phyloP scores from a whole-genome alignment of 2,888 invertebrate genomes.

The Diplazon laetatorius region DNA sequence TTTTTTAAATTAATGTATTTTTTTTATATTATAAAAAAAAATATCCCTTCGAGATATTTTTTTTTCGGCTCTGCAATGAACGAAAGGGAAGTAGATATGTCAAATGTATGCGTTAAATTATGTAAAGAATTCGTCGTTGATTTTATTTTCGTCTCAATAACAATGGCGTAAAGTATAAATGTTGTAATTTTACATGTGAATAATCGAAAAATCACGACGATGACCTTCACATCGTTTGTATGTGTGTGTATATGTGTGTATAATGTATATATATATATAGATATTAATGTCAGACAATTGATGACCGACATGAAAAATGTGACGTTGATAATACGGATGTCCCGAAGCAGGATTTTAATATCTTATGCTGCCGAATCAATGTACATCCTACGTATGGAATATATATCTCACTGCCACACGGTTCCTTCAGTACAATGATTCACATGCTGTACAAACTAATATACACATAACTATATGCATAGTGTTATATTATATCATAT shows the following conservation, averaged over 20 bases:
- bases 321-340: slow-evolving; percentile 12
- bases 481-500: slow-evolving; percentile 17
- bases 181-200: slow-evolving; percentile 44
- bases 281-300: slow-evolving; percentile 43
- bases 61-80: too few species aligned
- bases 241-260: slow-evolving; percentile 2
- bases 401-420: slow-evolving; percentile 24
- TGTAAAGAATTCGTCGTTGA: slow-evolving; percentile 40
- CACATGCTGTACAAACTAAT: slow-evolving; percentile 18
- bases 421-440: slow-evolving; percentile 55
- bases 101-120: slow-evolving; percentile 8
- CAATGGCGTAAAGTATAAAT: slow-evolving; percentile 50
- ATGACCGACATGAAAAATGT: slow-evolving; percentile 7
- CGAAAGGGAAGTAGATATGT: too few species aligned
- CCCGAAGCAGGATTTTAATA: slow-evolving; percentile 1
- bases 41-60: too few species aligned
- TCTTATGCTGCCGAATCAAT: slow-evolving; percentile 41
- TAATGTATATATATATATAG: slow-evolving; percentile 38
- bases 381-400: slow-evolving; percentile 30
- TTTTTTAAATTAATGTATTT: too few species aligned
- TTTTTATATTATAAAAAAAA: too few species aligned
- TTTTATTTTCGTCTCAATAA: slow-evolving; percentile 43
- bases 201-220: slow-evolving; percentile 30
- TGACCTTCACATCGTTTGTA: slow-evolving; percentile 31
- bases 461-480: background rate